Conservation (phyloP, 1,140 invertebrate genomes). For the Hypsibius dujardini region DNA sequence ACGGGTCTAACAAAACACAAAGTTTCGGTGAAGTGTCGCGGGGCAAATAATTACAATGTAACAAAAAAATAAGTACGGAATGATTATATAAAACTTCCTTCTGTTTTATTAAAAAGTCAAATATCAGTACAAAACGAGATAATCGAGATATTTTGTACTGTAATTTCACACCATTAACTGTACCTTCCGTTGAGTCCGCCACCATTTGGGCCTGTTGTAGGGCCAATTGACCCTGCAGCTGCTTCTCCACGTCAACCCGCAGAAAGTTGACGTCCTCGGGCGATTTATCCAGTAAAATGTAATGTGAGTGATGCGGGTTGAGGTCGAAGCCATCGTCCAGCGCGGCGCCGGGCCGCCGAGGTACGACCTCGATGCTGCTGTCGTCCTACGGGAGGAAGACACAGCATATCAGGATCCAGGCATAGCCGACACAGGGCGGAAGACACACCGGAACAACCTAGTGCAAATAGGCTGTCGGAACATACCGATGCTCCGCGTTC, state of each 20-base stretch:
- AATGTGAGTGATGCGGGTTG: not conserved
- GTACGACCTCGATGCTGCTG: not conserved
- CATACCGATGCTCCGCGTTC: too few species aligned
- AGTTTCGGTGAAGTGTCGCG: not conserved
- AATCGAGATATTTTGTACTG: too few species aligned
- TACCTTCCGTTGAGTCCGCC: not conserved
- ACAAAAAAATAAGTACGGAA: not conserved
- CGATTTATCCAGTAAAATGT: not conserved
- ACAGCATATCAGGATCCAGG: not conserved
- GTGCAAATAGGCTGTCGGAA: too few species aligned
- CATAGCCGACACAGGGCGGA: too few species aligned
- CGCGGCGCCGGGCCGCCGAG: not conserved
- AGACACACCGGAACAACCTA: too few species aligned
- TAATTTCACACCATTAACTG: not conserved
- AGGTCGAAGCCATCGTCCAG: not conserved
- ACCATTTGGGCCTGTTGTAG: not conserved
- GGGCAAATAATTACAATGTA: not conserved
- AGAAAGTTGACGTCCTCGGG: not conserved
- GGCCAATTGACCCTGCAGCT: slow-evolving; percentile 8
- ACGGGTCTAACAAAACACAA: not conserved
- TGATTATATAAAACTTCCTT: too few species aligned
- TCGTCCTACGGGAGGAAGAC: not conserved
- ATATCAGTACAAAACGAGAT: too few species aligned
- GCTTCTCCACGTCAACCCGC: slow-evolving; percentile 9
- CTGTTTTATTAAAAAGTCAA: too few species aligned